Percentiles rank a stretch among this genome's conserved stretches.
These are phyloP conservation scores for Drosophila putrida DNA, from an alignment of 2,888 invertebrate species.

Conservation along the genomic window DNA sequence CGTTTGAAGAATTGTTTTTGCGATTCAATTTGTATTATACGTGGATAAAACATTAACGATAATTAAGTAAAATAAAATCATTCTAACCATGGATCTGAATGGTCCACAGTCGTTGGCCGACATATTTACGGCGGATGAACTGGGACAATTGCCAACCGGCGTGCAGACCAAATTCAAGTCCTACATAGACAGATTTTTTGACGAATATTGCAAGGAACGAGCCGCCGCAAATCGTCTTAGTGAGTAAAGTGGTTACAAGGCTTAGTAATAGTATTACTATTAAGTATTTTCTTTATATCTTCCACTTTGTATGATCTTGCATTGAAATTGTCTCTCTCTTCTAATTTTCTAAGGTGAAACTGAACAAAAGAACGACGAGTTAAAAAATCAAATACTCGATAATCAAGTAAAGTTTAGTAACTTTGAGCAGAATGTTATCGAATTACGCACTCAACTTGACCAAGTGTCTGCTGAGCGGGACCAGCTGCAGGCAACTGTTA, in stretches of 20 bases:
- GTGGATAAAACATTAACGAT: conserved; percentile 2
- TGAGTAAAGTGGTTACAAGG: conserved; percentile 60
- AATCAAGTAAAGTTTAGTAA: conserved; percentile 88
- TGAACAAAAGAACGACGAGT: conserved; percentile 84
- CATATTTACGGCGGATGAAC: conserved; percentile 87
- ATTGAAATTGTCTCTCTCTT: conserved; percentile 5
- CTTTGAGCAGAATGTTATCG: conserved; percentile 88
- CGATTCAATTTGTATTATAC: not conserved
- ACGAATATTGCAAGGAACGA: conserved; percentile 90
- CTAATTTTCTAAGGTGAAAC: conserved; percentile 61
- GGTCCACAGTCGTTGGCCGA: conserved; percentile 84
- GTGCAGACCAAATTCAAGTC: conserved; percentile 88
- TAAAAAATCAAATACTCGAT: conserved; percentile 88
- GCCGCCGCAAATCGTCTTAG: conserved; percentile 88
- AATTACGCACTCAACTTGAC: conserved; percentile 89
- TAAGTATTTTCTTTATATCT: not conserved
- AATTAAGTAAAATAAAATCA: conserved; percentile 14
- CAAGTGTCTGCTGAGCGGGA: conserved; percentile 88
- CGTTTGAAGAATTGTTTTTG: conserved; percentile 16
- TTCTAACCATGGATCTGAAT: conserved; percentile 81
- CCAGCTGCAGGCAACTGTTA: conserved; percentile 88
- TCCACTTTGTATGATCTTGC: not conserved
- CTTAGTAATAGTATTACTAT: not conserved
- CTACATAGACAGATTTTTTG: conserved; percentile 88
- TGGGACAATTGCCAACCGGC: conserved; percentile 86